A percentile compares a stretch with the other conserved stretches of the same genome.
Conservation (phyloP, 2,113 vertebrate genomes). For the Cisticola juncidis region DNA sequence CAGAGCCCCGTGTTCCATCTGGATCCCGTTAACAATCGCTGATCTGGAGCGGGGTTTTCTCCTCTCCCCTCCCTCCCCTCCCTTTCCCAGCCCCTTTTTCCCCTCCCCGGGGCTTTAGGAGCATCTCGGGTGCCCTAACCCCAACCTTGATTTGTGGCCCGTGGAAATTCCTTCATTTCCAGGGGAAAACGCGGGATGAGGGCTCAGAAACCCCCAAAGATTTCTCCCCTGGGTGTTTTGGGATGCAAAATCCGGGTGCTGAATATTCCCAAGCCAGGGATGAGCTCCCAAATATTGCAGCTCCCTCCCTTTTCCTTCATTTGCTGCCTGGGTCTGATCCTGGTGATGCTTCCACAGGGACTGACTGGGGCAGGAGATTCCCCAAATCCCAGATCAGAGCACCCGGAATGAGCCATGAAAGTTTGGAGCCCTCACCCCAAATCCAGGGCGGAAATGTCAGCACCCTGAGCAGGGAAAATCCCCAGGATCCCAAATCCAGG, state of each 20-base stretch:
- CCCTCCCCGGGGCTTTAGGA: background rate
- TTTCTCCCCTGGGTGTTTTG: background rate
- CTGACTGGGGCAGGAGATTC: accelerated
- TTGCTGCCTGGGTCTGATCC: accelerated
- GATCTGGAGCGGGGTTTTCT: conserved; percentile 67
- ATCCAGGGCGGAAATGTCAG: background rate
- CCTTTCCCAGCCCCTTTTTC: background rate
- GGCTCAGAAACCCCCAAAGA: background rate
- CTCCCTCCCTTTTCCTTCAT: background rate
- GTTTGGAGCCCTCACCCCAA: background rate
- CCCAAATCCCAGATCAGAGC: accelerated
- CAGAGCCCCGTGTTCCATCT: conserved; percentile 53
- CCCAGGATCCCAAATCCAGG: no score
- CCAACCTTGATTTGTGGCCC: background rate
- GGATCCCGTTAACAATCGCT: conserved; percentile 82
- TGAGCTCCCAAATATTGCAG: background rate
- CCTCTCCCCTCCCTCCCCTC: background rate
- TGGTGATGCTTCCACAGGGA: accelerated
- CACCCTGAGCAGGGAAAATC: no score
- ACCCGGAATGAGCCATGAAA: accelerated
- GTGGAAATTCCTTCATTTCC: accelerated
- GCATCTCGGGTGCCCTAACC: background rate
- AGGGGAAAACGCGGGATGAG: accelerated
- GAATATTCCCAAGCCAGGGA: background rate
- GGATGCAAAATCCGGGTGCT: accelerated